Evolutionary conservation across 53 echinoderm and acorn worm species (phyloP).

Genomic region (Zoroaster sp.): DNA sequence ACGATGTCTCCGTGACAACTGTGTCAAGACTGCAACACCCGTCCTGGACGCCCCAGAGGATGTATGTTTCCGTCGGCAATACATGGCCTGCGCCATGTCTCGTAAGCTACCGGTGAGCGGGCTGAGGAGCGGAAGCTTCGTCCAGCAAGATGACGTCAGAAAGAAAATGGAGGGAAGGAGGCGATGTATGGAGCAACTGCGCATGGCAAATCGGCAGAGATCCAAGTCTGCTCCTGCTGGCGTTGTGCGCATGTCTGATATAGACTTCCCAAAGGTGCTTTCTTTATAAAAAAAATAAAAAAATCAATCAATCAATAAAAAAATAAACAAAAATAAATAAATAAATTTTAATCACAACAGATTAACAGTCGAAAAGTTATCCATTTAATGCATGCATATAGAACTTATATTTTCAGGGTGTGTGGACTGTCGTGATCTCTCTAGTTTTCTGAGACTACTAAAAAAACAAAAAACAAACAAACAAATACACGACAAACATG

Average conservation of each 20-base stretch:
- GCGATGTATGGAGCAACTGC: slow-evolving; percentile 74
- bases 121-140: slow-evolving; percentile 73
- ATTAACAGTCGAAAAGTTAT: too few species aligned
- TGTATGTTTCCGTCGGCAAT: slow-evolving; percentile 76
- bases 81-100: slow-evolving; percentile 77
- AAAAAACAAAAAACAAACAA: too few species aligned
- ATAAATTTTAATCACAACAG: too few species aligned
- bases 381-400: too few species aligned
- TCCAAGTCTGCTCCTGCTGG: slow-evolving; percentile 36
- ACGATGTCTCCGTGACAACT: slow-evolving; percentile 17
- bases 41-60: slow-evolving; percentile 50
- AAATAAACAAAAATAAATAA: too few species aligned
- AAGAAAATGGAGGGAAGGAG: slow-evolving; percentile 85
- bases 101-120: slow-evolving; percentile 82
- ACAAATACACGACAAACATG: too few species aligned
- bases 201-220: neutral
- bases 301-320: too few species aligned
- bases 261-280: neutral
- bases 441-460: too few species aligned
- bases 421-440: too few species aligned
- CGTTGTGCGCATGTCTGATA: neutral
- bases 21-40: neutral
- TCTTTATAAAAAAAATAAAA: too few species aligned
- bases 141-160: slow-evolving; percentile 83
- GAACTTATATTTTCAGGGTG: too few species aligned